Evolutionary conservation across 2,888 invertebrate species (phyloP), one percentile per base, ranked within the genome.

Genomic region (Ophion costatus): DNA sequence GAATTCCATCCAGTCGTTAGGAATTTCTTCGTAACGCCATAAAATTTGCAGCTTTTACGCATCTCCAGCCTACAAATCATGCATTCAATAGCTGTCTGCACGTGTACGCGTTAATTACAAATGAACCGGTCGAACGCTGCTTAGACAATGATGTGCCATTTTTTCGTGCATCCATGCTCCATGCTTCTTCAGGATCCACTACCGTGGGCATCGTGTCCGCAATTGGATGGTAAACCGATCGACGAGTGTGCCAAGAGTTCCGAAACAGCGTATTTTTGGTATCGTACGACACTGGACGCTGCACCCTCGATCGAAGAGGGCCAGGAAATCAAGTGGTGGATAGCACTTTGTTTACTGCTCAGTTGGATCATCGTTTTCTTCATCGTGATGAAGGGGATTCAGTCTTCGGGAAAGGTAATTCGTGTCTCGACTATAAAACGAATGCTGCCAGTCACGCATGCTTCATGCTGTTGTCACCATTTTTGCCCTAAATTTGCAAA

Each of bases 321-420:
- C 0, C 98, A 97, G 45, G 96, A 96, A 33, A 96, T 98, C 7
- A 96, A 97, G 89, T 98, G 98, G 98, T 98, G 98, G 97, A 98
- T 99, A 93, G 97, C 98, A 0, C 93, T 98, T 51, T 98, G 98
- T 91, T 95, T 99, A 70, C 93, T 98, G 83, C 95, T 98, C 45
- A 97, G 98, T 29, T 99, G 99, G 99, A 94, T 96, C 71, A 95
- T 98, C 87, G 98, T 99, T 45, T 99, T 98, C 95, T 97, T 98
- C 92, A 98, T 98, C 92, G 98, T 98, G 67, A 98, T 98, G 98
- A 98, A 98, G 94, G 98, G 98, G 70, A 98, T 99, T 87, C 98
- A 98, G 94, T 98, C 98, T 90, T 98, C 98, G 87, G 98, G 98
- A 91, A 98, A 98, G 96, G 98, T 98, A 88, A 83, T 7, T 20